Percentiles rank a stretch among this genome's conserved stretches.
These are phyloP conservation scores for Drosophila lini DNA, from an alignment of 1,140 invertebrate species.

Conservation along the genomic window DNA sequence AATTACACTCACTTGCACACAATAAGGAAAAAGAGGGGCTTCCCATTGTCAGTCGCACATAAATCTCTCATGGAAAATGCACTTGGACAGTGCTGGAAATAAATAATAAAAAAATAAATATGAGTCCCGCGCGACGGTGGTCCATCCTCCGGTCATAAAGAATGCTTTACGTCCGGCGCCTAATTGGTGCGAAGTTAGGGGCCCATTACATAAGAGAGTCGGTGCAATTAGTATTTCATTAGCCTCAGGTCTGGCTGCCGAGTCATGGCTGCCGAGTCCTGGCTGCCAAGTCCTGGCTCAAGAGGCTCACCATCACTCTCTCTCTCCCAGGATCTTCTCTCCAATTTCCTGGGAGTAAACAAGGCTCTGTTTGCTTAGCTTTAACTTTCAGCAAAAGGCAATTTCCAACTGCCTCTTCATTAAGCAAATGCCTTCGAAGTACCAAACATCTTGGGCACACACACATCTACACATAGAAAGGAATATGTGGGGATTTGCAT, in stretches of 20 bases:
- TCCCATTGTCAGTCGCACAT: slow-evolving; percentile 37
- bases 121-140: slow-evolving; percentile 22
- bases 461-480: background rate
- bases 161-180: slow-evolving; percentile 55
- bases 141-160: slow-evolving; percentile 43
- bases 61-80: slow-evolving; percentile 59
- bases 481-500: slow-evolving; percentile 36
- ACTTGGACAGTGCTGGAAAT: slow-evolving; percentile 14
- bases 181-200: slow-evolving; percentile 62
- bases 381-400: slow-evolving; percentile 27
- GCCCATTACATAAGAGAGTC: slow-evolving; percentile 70
- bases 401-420: slow-evolving; percentile 50
- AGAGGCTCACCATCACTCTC: background rate
- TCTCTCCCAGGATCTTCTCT: slow-evolving; percentile 4
- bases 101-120: slow-evolving; percentile 11
- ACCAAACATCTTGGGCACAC: slow-evolving; percentile 24
- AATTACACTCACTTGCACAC: slow-evolving; percentile 55
- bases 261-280: background rate
- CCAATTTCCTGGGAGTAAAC: slow-evolving; percentile 38
- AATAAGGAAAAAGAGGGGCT: slow-evolving; percentile 16
- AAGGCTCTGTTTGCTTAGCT: slow-evolving; percentile 38
- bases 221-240: slow-evolving; percentile 74
- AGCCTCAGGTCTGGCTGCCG: slow-evolving; percentile 15
- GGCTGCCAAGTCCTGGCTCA: background rate
- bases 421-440: slow-evolving; percentile 31